Evolutionary conservation across 2,797 vertebrate genomes (phyloP).

Genomic region (Neomorphus geoffroyi): DNA sequence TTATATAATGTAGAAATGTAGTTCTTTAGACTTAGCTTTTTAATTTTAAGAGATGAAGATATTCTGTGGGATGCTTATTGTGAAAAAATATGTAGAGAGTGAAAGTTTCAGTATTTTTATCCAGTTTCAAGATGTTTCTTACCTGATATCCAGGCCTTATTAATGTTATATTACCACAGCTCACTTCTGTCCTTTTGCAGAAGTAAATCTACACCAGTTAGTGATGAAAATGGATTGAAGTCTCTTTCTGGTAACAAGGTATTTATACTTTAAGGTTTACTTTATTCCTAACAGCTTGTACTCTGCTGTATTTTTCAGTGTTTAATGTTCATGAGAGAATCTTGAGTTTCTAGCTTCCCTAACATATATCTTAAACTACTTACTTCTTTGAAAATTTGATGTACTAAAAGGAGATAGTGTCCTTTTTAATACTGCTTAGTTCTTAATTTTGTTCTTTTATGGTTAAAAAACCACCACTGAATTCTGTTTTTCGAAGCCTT

Average conservation of each 20-base stretch:
- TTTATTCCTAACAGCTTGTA: not conserved
- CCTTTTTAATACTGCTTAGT: not conserved
- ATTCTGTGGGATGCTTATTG: not conserved
- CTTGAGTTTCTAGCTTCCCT: not conserved
- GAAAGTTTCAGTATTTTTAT: not conserved
- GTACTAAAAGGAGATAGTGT: not conserved
- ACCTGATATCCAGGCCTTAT: not conserved
- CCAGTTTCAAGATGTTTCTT: not conserved
- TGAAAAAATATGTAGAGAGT: not conserved
- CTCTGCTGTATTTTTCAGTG: not conserved
- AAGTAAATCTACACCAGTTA: slow-evolving; percentile 55
- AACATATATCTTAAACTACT: not conserved
- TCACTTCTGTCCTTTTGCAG: slow-evolving; percentile 54
- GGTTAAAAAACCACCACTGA: not conserved
- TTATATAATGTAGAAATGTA: not conserved
- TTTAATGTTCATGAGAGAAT: not conserved
- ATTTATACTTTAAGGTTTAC: slow-evolving; percentile 28
- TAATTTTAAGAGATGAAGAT: not conserved
- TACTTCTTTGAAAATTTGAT: not conserved
- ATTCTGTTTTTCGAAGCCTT: not conserved
- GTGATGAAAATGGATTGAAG: slow-evolving; percentile 76
- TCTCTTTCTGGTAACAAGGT: slow-evolving; percentile 75
- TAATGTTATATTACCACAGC: not conserved
- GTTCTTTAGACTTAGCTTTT: not conserved
- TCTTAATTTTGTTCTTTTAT: not conserved